phyloP scores from a whole-genome alignment of 2,113 vertebrate species.

The Gorsachius goisagi region DNA sequence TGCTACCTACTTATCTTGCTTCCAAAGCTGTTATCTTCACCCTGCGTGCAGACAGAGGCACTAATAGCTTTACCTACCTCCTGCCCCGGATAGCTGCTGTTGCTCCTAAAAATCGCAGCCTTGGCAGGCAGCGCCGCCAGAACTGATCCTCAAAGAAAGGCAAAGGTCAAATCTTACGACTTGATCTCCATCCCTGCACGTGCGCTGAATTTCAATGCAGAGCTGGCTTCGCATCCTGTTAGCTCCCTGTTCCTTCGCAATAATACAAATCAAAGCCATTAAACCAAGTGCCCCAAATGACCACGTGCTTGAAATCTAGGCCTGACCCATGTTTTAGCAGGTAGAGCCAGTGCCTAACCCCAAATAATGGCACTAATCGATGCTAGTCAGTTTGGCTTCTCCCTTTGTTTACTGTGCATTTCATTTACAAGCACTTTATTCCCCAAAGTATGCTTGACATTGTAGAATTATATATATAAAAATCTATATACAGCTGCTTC shows the following conservation, averaged over 20 bases:
- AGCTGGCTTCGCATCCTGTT: neutral
- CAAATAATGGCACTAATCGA: accelerated
- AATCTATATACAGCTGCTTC: neutral
- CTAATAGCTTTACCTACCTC: neutral
- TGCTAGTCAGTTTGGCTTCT: neutral
- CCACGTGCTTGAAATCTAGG: neutral
- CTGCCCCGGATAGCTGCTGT: neutral
- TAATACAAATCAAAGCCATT: neutral
- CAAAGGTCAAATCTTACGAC: neutral
- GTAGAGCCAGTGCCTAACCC: neutral
- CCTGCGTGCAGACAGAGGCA: neutral
- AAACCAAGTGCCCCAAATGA: neutral
- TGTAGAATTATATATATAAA: neutral
- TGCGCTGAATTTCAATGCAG: neutral
- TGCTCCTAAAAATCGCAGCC: neutral
- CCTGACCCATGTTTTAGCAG: neutral
- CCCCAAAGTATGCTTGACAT: neutral
- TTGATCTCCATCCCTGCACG: neutral
- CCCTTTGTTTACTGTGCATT: neutral
- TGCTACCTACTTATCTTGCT: neutral
- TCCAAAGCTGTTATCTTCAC: neutral
- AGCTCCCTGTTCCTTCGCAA: neutral
- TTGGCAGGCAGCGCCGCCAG: neutral
- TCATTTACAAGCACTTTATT: neutral
- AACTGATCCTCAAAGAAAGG: neutral